phyloP scores from a whole-genome alignment of 1,140 invertebrate species.

The Polypedilum pembai region DNA sequence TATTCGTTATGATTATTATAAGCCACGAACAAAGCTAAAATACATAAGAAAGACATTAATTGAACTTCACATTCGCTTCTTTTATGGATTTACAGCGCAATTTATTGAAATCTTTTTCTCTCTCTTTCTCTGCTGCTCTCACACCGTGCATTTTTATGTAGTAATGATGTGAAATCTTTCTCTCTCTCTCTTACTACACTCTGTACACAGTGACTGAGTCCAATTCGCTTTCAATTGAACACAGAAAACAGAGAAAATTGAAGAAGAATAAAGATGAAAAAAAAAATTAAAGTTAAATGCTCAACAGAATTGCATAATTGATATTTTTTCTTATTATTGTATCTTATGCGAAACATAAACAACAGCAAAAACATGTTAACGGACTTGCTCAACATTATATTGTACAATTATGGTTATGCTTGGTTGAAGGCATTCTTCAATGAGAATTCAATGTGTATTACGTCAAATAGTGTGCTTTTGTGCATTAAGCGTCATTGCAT shows the following conservation, averaged over 20 bases:
- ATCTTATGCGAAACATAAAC: not conserved
- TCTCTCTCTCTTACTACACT: not conserved
- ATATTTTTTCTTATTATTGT: not conserved
- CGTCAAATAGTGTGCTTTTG: not conserved
- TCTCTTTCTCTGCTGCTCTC: not conserved
- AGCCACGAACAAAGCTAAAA: not conserved
- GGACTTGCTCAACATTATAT: not conserved
- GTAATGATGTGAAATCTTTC: not conserved
- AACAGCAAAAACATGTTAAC: not conserved
- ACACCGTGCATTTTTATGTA: not conserved
- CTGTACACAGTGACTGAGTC: not conserved
- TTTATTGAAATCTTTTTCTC: not conserved
- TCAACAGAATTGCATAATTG: not conserved
- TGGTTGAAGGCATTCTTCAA: constrained; percentile 7
- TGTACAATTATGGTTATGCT: not conserved
- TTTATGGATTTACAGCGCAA: not conserved
- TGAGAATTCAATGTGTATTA: not conserved
- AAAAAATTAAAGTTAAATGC: not conserved
- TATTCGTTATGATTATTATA: no score
- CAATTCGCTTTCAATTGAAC: constrained; percentile 11
- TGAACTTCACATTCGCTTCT: not conserved
- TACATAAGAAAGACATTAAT: constrained; percentile 13
- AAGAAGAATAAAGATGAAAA: not conserved
- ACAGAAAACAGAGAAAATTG: not conserved
- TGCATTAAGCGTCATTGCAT: not conserved